Evolutionary conservation across 2,113 vertebrate species (phyloP).

Genomic region (Lasiurus cinereus): DNA sequence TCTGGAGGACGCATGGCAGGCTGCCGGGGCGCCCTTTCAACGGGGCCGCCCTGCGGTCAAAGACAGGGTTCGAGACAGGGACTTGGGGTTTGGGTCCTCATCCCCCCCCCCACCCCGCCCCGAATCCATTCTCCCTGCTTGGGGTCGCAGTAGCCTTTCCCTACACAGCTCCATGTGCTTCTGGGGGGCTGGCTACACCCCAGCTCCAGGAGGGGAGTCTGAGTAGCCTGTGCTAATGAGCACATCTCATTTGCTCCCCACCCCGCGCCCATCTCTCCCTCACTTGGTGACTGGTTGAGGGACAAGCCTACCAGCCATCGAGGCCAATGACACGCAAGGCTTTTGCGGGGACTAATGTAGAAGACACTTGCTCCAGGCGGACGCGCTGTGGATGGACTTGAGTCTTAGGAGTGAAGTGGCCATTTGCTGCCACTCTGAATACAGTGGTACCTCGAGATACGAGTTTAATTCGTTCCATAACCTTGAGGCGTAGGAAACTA

Average conservation of each 20-base stretch:
- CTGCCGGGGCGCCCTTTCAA: neutral
- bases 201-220: neutral
- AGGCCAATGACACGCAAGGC: neutral
- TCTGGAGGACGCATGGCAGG: neutral
- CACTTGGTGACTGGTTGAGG: neutral
- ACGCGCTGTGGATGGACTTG: neutral
- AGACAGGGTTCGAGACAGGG: neutral
- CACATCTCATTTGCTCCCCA: neutral
- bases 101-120: neutral
- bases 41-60: neutral
- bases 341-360: neutral
- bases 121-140: neutral
- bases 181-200: neutral
- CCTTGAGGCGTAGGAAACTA: too few relatives aligned
- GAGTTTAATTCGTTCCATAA: too few relatives aligned
- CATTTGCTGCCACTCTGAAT: neutral
- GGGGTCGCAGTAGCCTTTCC: neutral
- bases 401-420: neutral
- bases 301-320: neutral
- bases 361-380: neutral
- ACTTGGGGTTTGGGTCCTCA: neutral
- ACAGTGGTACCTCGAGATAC: too few relatives aligned
- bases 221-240: neutral
- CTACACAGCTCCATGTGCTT: neutral
- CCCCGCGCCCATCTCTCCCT: neutral